These are phyloP conservation scores for Drosophila willistoni DNA, from an alignment of 1,140 invertebrate species.

Conservation along the genomic window DNA sequence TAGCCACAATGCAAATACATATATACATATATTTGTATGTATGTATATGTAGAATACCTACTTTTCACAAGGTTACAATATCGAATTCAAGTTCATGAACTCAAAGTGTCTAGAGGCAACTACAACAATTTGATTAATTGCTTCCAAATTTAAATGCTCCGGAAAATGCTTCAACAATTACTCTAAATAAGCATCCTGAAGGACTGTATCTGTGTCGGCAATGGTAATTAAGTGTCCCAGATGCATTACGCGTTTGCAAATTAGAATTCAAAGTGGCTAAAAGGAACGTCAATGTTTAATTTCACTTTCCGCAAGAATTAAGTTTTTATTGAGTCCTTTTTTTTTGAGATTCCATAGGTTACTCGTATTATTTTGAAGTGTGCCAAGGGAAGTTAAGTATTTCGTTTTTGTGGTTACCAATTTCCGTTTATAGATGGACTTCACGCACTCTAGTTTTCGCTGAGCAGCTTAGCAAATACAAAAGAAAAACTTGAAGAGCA, in stretches of 20 bases:
- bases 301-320: background rate
- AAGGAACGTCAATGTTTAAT: background rate
- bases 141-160: constrained; percentile 18
- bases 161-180: constrained; percentile 19
- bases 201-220: background rate
- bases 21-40: too few relatives aligned
- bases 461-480: constrained; percentile 1
- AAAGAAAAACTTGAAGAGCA: background rate
- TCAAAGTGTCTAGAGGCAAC: background rate
- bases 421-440: constrained; percentile 4
- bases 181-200: constrained; percentile 15
- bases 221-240: constrained; percentile 1
- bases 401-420: constrained; percentile 3
- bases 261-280: constrained; percentile 2
- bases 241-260: background rate
- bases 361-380: background rate
- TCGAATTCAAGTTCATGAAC: background rate
- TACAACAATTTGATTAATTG: constrained; percentile 18
- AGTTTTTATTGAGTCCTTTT: background rate
- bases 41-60: too few relatives aligned
- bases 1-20: background rate
- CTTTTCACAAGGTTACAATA: background rate
- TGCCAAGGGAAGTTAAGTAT: background rate
- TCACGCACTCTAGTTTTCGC: background rate
- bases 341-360: background rate